phyloP scores from a whole-genome alignment of 2,113 vertebrate genomes.

The Melanerpes aurifrons region DNA sequence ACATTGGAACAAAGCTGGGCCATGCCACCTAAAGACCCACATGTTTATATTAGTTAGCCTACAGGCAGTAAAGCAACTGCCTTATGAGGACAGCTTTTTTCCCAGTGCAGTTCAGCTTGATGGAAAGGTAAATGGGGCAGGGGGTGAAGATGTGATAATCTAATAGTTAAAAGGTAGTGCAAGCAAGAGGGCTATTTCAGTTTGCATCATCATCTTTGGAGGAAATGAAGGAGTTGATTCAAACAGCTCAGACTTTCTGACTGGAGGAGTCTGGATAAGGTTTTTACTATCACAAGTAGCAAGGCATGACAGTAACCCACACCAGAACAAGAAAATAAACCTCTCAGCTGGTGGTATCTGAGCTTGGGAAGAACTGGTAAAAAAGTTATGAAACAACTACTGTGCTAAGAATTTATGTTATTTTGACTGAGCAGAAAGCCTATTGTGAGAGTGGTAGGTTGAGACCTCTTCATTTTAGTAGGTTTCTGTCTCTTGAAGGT shows the following conservation, averaged over 20 bases:
- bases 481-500: background rate
- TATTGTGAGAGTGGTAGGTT: background rate
- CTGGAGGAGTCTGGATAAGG: background rate
- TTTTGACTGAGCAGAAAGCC: background rate
- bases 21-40: rapidly evolving
- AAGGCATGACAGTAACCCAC: constrained; percentile 15
- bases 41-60: background rate
- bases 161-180: background rate
- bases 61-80: background rate
- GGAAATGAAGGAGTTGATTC: background rate
- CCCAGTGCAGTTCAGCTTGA: background rate
- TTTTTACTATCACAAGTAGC: background rate
- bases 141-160: background rate
- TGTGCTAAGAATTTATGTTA: constrained; percentile 22
- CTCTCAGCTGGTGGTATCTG: background rate
- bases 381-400: constrained; percentile 19
- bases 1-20: background rate
- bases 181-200: background rate
- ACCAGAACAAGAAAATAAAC: constrained; percentile 50
- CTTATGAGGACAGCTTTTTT: background rate
- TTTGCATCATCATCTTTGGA: background rate
- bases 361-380: background rate
- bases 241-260: background rate
- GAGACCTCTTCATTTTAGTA: background rate
- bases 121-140: background rate